Evolutionary conservation across 2,797 vertebrate species (phyloP).

Genomic region (Anguilla obscura): DNA sequence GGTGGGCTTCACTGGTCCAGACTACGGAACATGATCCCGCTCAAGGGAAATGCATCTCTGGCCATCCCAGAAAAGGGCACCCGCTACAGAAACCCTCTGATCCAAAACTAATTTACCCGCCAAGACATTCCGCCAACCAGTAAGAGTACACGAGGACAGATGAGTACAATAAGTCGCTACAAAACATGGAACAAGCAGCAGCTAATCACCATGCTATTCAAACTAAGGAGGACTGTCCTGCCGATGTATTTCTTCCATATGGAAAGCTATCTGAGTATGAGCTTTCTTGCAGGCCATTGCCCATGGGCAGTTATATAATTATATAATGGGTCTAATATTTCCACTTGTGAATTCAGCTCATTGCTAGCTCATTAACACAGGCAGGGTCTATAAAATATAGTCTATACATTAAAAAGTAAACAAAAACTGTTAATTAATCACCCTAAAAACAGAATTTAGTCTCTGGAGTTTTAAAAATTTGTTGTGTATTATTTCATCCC

Average conservation of each 20-base stretch:
- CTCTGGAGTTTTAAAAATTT: not conserved
- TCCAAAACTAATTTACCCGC: not conserved
- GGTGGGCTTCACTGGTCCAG: not conserved
- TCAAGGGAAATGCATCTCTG: not conserved
- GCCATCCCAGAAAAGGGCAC: not conserved
- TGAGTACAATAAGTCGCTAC: not conserved
- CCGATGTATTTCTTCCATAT: not conserved
- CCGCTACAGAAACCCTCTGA: not conserved
- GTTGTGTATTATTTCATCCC: too few species aligned
- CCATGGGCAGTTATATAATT: not conserved
- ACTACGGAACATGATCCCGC: not conserved
- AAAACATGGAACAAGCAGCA: not conserved
- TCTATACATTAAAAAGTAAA: not conserved
- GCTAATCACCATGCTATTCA: not conserved
- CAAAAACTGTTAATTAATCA: not conserved
- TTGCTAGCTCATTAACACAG: not conserved
- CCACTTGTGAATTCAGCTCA: not conserved
- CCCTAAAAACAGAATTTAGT: not conserved
- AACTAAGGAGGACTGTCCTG: not conserved
- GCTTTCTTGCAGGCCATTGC: not conserved
- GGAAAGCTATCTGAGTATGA: not conserved
- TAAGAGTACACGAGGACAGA: not conserved
- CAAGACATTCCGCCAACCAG: not conserved
- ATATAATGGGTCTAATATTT: not conserved
- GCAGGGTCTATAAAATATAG: not conserved